Conservation (phyloP, 2,797 vertebrate genomes). For the Sebastes itinus region DNA sequence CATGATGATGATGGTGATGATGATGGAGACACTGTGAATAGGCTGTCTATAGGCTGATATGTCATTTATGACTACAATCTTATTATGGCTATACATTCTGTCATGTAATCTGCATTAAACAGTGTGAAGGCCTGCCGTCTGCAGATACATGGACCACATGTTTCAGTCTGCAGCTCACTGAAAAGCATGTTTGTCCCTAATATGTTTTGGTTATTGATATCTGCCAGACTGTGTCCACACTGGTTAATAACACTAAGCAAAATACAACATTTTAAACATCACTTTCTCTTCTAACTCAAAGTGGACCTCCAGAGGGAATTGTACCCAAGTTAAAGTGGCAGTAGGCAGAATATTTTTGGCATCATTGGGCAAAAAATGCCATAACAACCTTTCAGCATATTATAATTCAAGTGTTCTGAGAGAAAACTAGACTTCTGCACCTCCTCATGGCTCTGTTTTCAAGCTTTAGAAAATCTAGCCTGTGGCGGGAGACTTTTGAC, state of each 20-base stretch:
- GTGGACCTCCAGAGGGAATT: neutral
- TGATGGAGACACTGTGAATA: neutral
- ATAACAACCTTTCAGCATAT: no score
- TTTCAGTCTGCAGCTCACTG: neutral
- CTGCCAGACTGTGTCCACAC: neutral
- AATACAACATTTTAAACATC: no score
- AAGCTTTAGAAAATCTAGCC: no score
- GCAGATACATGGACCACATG: neutral
- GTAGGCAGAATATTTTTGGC: no score
- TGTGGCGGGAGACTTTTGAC: accelerated
- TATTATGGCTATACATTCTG: neutral
- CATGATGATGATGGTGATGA: neutral
- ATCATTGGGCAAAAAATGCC: no score
- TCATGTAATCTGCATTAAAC: neutral
- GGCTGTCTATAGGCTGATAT: neutral
- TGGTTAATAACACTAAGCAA: neutral
- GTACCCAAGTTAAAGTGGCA: neutral
- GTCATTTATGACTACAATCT: neutral
- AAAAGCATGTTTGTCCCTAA: neutral
- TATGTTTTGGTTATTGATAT: neutral
- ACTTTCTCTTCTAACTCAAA: neutral
- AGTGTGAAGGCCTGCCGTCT: neutral
- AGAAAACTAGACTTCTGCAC: no score
- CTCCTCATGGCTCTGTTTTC: no score
- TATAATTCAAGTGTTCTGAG: no score